Percentiles rank a stretch among this genome's conserved stretches.
Evolutionary conservation across 2,113 vertebrate species (phyloP).

Genomic region (Corydoras maculifer): DNA sequence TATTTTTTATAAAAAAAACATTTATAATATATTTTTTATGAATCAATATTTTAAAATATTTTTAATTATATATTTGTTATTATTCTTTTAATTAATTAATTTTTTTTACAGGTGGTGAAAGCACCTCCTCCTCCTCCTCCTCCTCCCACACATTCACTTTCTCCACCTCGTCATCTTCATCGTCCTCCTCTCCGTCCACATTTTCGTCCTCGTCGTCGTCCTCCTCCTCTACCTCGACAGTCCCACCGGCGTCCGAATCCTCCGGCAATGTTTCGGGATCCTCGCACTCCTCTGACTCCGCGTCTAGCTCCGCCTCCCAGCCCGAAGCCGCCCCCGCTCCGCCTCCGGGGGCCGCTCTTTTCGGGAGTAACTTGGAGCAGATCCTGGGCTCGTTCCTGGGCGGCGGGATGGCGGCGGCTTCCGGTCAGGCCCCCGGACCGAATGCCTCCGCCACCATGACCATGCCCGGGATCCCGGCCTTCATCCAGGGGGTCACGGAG

Average conservation of each 20-base stretch:
- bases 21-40: too few relatives aligned
- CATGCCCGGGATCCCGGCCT: slow-evolving; percentile 77
- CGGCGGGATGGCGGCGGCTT: slow-evolving; percentile 55
- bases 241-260: slow-evolving; percentile 50
- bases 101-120: slow-evolving; percentile 48
- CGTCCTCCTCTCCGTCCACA: slow-evolving; percentile 42
- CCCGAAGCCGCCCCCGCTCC: slow-evolving; percentile 39
- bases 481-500: slow-evolving; percentile 82
- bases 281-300: slow-evolving; percentile 62
- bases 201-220: slow-evolving; percentile 32
- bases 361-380: slow-evolving; percentile 60
- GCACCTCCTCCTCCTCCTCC: slow-evolving; percentile 49
- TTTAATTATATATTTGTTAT: too few relatives aligned
- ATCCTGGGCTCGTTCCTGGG: slow-evolving; percentile 78
- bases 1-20: too few relatives aligned
- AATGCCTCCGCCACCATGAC: slow-evolving; percentile 77
- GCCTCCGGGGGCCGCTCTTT: slow-evolving; percentile 54
- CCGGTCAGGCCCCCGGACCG: slow-evolving; percentile 46
- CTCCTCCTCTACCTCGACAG: slow-evolving; percentile 35
- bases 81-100: not conserved
- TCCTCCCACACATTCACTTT: slow-evolving; percentile 44
- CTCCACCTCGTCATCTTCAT: slow-evolving; percentile 43
- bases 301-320: slow-evolving; percentile 42
- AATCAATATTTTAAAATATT: too few relatives aligned
- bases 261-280: slow-evolving; percentile 54